Evolutionary conservation across 1,140 invertebrate genomes (phyloP).

Genomic region (Dinoponera quadriceps): DNA sequence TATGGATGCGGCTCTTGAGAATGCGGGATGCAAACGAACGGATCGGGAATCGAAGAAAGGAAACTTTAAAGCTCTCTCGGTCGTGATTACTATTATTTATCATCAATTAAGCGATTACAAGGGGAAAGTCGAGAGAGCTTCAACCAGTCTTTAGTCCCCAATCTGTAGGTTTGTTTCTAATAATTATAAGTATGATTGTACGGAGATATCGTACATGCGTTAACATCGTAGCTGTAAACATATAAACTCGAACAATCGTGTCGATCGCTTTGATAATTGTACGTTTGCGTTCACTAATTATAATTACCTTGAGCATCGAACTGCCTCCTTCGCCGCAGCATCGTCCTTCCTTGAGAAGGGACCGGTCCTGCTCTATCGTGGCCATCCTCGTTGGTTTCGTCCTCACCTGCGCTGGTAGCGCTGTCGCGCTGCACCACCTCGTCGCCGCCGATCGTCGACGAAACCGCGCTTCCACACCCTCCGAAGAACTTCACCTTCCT

Average conservation of each 20-base stretch:
- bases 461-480: constrained; percentile 71
- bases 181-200: neutral
- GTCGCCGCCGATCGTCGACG: constrained; percentile 78
- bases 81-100: neutral
- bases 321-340: constrained; percentile 82
- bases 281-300: constrained; percentile 6
- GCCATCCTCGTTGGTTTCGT: constrained; percentile 80
- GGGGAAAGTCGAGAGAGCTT: neutral
- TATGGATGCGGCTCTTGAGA: constrained; percentile 32
- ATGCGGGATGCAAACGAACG: constrained; percentile 31
- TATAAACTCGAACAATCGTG: neutral
- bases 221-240: neutral
- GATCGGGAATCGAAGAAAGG: constrained; percentile 16
- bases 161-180: neutral
- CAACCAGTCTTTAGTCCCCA: neutral
- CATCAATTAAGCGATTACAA: neutral
- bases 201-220: neutral
- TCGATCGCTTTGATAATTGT: neutral
- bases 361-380: constrained; percentile 72
- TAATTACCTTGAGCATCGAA: constrained; percentile 83
- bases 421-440: constrained; percentile 83
- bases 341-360: constrained; percentile 80
- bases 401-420: constrained; percentile 84
- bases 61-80: neutral
- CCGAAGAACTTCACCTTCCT: constrained; percentile 82